Evolutionary conservation across 2,113 vertebrate genomes (phyloP).

Genomic region (Microtus ochrogaster): DNA sequence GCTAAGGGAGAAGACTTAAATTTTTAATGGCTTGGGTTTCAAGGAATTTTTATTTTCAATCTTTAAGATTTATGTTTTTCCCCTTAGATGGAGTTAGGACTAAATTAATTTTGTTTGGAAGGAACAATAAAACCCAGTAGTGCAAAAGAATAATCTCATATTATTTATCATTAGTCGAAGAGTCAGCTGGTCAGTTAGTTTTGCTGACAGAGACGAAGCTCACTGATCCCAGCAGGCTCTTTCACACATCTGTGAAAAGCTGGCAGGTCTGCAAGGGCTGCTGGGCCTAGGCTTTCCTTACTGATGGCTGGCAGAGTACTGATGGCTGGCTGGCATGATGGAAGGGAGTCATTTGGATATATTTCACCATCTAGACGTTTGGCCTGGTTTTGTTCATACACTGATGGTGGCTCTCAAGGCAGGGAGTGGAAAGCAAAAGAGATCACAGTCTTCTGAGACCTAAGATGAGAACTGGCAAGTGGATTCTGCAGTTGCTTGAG

Average conservation of each 20-base stretch:
- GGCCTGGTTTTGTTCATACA: background rate
- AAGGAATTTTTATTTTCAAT: constrained; percentile 66
- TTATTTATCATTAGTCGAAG: background rate
- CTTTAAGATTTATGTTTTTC: constrained; percentile 58
- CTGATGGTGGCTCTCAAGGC: background rate
- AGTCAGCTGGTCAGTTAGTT: background rate
- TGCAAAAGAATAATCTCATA: background rate
- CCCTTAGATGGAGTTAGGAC: constrained; percentile 38
- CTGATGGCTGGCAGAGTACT: background rate
- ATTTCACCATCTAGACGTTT: background rate
- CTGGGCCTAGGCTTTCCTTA: background rate
- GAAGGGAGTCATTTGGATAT: background rate
- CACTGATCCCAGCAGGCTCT: background rate
- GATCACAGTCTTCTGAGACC: background rate
- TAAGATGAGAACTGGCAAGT: background rate
- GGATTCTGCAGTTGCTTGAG: background rate
- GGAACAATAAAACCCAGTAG: constrained; percentile 8
- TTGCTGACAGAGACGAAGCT: constrained; percentile 7
- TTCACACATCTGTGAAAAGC: constrained; percentile 7
- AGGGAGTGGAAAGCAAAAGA: background rate
- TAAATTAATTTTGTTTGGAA: constrained; percentile 75
- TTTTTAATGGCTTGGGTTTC: constrained; percentile 55
- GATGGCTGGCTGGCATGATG: background rate
- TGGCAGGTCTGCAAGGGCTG: background rate
- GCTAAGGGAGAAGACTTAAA: constrained; percentile 19